phyloP scores from a whole-genome alignment of 2,888 invertebrate species.

The Marasmarcha lunaedactyla region DNA sequence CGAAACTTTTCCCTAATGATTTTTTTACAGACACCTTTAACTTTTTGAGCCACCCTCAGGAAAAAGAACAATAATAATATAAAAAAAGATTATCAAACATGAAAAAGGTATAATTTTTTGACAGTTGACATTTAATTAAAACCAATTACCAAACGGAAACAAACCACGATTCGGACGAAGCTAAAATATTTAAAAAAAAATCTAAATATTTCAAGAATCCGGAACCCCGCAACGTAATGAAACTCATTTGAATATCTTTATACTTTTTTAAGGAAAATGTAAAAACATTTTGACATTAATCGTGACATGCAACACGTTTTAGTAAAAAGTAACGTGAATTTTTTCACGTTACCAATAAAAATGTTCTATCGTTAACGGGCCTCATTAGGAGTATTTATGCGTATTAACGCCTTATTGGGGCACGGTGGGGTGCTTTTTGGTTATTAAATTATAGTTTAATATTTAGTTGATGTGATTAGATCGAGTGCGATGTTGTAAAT shows the following conservation, averaged over 20 bases:
- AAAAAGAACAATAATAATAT: too few species aligned
- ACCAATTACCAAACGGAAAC: too few species aligned
- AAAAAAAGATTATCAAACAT: too few species aligned
- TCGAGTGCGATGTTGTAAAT: too few species aligned
- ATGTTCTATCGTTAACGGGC: constrained; percentile 2
- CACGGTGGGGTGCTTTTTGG: neutral
- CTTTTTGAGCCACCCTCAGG: too few species aligned
- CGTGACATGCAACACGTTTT: constrained; percentile 40
- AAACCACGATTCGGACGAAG: neutral
- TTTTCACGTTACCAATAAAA: constrained; percentile 5
- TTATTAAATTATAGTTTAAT: neutral
- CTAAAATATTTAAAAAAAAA: constrained; percentile 14
- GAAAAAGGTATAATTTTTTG: too few species aligned
- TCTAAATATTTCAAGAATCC: constrained; percentile 22
- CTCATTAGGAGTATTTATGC: neutral
- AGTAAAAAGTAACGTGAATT: constrained; percentile 18
- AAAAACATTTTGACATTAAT: constrained; percentile 44
- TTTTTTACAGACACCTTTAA: too few species aligned
- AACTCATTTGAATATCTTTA: constrained; percentile 48
- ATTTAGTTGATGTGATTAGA: too few species aligned
- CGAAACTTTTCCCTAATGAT: too few species aligned
- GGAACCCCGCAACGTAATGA: constrained; percentile 37
- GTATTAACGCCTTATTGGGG: neutral
- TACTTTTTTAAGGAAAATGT: constrained; percentile 27
- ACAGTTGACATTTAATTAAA: too few species aligned